These are phyloP conservation scores for Agonopterix heracliana DNA, from an alignment of 2,888 invertebrate species.

Conservation along the genomic window DNA sequence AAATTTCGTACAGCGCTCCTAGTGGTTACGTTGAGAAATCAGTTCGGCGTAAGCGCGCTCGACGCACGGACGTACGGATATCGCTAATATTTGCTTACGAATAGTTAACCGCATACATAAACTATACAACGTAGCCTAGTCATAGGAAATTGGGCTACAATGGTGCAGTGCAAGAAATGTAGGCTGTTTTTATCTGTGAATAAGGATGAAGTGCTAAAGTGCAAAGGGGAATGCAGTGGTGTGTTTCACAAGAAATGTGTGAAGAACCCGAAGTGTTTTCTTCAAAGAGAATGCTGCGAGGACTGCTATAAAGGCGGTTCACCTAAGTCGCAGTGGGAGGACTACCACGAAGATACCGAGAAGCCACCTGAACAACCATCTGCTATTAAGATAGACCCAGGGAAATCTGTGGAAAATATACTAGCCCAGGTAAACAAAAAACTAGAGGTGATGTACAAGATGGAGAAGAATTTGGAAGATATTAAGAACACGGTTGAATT, in stretches of 20 bases:
- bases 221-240: slow-evolving; percentile 2
- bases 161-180: slow-evolving; percentile 3
- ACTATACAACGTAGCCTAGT: background rate
- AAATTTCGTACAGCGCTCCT: too few species aligned
- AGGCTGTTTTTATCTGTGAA: slow-evolving; percentile 1
- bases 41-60: too few species aligned
- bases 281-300: background rate
- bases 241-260: slow-evolving; percentile 10
- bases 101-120: background rate
- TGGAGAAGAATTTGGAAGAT: slow-evolving; percentile 11
- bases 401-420: slow-evolving; percentile 1
- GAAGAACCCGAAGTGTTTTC: background rate
- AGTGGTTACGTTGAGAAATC: too few species aligned
- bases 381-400: background rate
- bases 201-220: slow-evolving; percentile 9
- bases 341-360: too few species aligned
- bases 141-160: background rate
- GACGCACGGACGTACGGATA: background rate
- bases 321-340: too few species aligned
- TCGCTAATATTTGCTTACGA: too few species aligned
- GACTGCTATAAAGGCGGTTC: background rate
- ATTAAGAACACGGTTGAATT: slow-evolving; percentile 6
- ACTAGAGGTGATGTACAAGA: slow-evolving; percentile 8
- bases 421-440: slow-evolving; percentile 9
- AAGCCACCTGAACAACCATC: too few species aligned